Conservation (phyloP, 1,140 invertebrate species). For the Zaprionus capensis region DNA sequence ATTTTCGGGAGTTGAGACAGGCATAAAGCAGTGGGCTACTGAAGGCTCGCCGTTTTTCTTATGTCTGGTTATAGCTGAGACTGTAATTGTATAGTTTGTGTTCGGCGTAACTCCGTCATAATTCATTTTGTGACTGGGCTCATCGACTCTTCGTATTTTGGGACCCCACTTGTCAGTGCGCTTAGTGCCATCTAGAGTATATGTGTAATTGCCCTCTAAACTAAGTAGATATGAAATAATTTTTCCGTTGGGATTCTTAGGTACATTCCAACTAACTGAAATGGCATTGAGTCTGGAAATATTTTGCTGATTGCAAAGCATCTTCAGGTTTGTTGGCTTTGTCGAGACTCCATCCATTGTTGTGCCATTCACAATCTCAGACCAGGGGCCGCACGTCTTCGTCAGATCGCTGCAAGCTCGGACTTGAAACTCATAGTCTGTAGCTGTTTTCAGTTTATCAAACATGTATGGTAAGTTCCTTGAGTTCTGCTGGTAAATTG, state of each 20-base stretch:
- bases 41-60: constrained; percentile 87
- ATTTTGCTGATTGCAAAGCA: constrained; percentile 88
- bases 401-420: constrained; percentile 91
- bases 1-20: constrained; percentile 88
- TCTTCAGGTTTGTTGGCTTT: constrained; percentile 85
- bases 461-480: constrained; percentile 90
- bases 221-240: constrained; percentile 87
- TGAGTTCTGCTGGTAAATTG: constrained; percentile 87
- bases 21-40: constrained; percentile 87
- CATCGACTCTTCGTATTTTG: constrained; percentile 86
- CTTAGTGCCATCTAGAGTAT: constrained; percentile 86
- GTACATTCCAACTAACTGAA: constrained; percentile 89
- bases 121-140: constrained; percentile 70
- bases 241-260: constrained; percentile 89
- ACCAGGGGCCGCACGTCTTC: constrained; percentile 90
- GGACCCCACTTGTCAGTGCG: constrained; percentile 86
- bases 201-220: constrained; percentile 87
- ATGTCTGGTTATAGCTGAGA: constrained; percentile 89
- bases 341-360: constrained; percentile 90
- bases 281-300: constrained; percentile 87
- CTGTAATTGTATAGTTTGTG: constrained; percentile 91
- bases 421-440: constrained; percentile 90
- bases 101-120: constrained; percentile 88
- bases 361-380: constrained; percentile 89
- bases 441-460: constrained; percentile 90